Conservation (phyloP, 2,113 vertebrate genomes). For the Elephantulus edwardii region DNA sequence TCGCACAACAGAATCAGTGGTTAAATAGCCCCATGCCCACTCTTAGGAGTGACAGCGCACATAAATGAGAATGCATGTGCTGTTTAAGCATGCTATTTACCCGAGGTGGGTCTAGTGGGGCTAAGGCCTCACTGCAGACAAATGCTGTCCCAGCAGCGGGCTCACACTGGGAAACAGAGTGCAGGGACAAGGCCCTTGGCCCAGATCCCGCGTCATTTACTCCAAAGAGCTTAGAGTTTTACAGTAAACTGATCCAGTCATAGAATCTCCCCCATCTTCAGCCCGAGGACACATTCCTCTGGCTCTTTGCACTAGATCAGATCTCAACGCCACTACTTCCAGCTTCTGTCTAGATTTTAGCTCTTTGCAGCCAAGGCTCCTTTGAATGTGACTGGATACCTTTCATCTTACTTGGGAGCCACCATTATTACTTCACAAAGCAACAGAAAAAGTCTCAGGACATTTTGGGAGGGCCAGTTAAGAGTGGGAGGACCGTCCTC, state of each 20-base stretch:
- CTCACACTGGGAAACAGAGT: background rate
- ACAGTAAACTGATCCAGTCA: slow-evolving; percentile 35
- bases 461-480: background rate
- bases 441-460: background rate
- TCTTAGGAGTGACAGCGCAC: no score
- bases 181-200: background rate
- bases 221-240: background rate
- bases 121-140: background rate
- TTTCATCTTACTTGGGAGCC: background rate
- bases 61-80: no score
- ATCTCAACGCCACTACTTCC: background rate
- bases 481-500: no score
- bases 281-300: background rate
- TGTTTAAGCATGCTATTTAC: no score
- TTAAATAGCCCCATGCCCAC: background rate
- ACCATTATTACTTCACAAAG: background rate
- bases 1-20: background rate
- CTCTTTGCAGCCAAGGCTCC: background rate
- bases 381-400: background rate
- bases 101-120: no score
- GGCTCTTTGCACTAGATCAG: background rate
- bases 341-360: background rate
- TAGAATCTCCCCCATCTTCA: slow-evolving; percentile 5
- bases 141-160: background rate
- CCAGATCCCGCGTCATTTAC: background rate